A percentile compares a stretch with the other conserved stretches of the same genome.
Conservation (phyloP, 1,140 invertebrate species). For the Drosophila bocqueti region DNA sequence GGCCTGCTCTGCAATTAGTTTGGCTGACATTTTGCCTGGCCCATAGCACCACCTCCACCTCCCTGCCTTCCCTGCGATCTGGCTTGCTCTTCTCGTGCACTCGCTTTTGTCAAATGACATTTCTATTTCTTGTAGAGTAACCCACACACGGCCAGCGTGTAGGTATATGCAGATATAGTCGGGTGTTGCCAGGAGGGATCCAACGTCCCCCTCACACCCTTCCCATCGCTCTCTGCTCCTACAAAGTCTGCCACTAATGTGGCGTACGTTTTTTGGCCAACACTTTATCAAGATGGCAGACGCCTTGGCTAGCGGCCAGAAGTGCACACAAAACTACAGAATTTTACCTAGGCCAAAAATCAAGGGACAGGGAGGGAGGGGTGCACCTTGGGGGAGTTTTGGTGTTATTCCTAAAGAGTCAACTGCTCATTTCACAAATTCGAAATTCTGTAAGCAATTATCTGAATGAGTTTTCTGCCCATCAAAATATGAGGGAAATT, state of each 20-base stretch:
- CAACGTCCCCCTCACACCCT: no score
- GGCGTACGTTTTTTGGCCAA: constrained; percentile 82
- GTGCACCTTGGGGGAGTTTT: constrained; percentile 38
- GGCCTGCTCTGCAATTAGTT: constrained; percentile 74
- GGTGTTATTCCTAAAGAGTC: constrained; percentile 37
- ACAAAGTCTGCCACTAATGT: constrained; percentile 75
- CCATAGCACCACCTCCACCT: constrained; percentile 1
- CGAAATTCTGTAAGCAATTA: constrained; percentile 52
- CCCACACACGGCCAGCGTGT: constrained; percentile 50
- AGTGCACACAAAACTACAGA: constrained; percentile 76
- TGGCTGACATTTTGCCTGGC: constrained; percentile 72
- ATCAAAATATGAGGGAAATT: constrained; percentile 24
- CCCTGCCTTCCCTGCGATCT: background rate
- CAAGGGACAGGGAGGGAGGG: background rate
- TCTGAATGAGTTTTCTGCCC: constrained; percentile 33
- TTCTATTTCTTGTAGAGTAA: constrained; percentile 77
- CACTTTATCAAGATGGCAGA: constrained; percentile 83
- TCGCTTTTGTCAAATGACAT: constrained; percentile 78
- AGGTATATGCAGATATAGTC: constrained; percentile 19
- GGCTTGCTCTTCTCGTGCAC: constrained; percentile 41
- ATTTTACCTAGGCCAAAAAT: constrained; percentile 40
- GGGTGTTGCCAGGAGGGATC: constrained; percentile 57
- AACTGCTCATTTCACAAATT: constrained; percentile 45
- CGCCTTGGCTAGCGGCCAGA: constrained; percentile 72
- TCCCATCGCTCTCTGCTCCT: background rate